These are phyloP conservation scores for Lomographa bimaculata DNA, from an alignment of 2,888 invertebrate species.

Conservation along the genomic window DNA sequence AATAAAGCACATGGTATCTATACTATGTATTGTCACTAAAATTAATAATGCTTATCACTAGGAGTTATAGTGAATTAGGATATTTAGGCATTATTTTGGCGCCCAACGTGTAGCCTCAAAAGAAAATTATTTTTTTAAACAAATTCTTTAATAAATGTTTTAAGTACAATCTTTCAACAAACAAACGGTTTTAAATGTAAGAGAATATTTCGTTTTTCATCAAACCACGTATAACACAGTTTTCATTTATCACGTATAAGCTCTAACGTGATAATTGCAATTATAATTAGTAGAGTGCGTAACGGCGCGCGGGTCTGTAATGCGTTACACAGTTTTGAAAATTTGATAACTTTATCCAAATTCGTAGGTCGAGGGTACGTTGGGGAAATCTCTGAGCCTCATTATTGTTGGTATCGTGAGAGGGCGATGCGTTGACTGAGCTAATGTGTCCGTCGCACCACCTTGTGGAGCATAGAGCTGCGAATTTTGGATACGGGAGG, in stretches of 20 bases:
- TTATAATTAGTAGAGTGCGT: constrained; percentile 68
- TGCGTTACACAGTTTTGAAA: constrained; percentile 81
- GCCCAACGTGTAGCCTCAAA: too few species aligned
- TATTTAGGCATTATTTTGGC: too few species aligned
- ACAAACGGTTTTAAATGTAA: too few species aligned
- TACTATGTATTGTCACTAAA: too few species aligned
- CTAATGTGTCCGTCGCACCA: constrained; percentile 66
- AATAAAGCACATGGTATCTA: too few species aligned
- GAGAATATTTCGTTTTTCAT: too few species aligned
- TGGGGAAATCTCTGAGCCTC: constrained; percentile 75
- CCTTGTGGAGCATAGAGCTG: constrained; percentile 48
- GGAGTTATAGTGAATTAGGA: too few species aligned
- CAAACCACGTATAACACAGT: too few species aligned
- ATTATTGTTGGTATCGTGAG: constrained; percentile 70
- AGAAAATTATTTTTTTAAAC: too few species aligned
- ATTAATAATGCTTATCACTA: too few species aligned
- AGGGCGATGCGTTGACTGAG: constrained; percentile 62
- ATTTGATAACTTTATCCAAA: constrained; percentile 82
- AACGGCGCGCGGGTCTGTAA: constrained; percentile 48
- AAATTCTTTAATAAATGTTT: too few species aligned
- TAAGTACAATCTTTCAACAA: too few species aligned
- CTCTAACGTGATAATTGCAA: constrained; percentile 59
- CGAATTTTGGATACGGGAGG: constrained; percentile 36
- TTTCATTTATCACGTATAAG: constrained; percentile 13
- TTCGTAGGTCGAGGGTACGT: constrained; percentile 76